Evolutionary conservation across 2,888 invertebrate genomes (phyloP), one percentile per base, ranked within the genome.

Genomic region (Chloroclysta siterata): DNA sequence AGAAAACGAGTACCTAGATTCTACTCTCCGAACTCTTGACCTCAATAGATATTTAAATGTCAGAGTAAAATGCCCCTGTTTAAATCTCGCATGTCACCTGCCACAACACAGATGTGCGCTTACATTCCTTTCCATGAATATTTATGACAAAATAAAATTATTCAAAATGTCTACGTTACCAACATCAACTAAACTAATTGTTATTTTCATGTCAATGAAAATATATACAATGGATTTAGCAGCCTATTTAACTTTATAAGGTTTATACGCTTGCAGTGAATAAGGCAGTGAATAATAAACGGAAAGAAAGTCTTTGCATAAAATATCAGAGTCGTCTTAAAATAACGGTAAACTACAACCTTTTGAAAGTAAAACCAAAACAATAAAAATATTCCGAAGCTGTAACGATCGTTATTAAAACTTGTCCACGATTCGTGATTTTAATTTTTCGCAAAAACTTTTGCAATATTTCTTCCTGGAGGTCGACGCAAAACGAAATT

Each of bases 391-490:
- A 56, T 59, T 57, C 60, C 55, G 52, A 52, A 63, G 57, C 63
- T 28, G 69, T 68, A 66, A 67, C 70, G 67, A 71, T 71, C 68
- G 72, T 73, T 72, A 72, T 74, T 72, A 72, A 72, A 85, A 86
- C 82, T 85, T 84, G 84, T 81, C 79, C 80, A 74, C 83, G 84
- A 88, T 86, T 87, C 85, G 83, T 83, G 85, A 87, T 89, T 88
- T 87, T 85, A 89, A 87, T 88, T 87, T 89, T 89, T 87, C 81
- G 81, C 80, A 79, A 84, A 46, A 91, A 90, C 89, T 91, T 90
- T 88, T 73, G 85, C 85, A 87, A 91, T 91, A 90, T 88, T 89
- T 90, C 87, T 87, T 83, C 77, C 74, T 78, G 82, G 83, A 83
- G 85, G 88, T 86, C 84, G 85, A 76, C 81, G 79, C 82, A 80